These are phyloP conservation scores for Chaunax sp. DNA, from an alignment of 2,797 vertebrate species.

Conservation along the genomic window DNA sequence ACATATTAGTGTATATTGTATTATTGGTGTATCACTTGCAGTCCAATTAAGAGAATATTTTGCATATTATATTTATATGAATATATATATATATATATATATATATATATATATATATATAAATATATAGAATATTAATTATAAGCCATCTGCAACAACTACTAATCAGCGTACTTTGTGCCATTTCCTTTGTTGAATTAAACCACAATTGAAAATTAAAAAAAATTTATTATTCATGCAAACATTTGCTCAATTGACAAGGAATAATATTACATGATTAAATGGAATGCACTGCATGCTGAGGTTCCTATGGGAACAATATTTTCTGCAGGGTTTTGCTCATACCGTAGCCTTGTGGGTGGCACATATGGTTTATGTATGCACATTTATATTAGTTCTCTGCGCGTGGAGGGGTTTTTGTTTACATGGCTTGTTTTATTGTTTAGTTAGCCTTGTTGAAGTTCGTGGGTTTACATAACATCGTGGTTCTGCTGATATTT, in stretches of 20 bases:
- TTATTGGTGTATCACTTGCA: too few species aligned
- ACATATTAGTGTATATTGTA: not conserved
- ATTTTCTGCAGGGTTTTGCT: constrained; percentile 7
- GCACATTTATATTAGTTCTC: constrained; percentile 6
- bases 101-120: too few species aligned
- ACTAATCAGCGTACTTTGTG: constrained; percentile 12
- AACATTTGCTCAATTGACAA: constrained; percentile 43
- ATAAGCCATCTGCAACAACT: constrained; percentile 39
- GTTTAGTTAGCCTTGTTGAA: not conserved
- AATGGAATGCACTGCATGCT: constrained; percentile 25
- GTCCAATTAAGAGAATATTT: too few species aligned
- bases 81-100: too few species aligned
- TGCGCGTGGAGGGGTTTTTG: constrained; percentile 16
- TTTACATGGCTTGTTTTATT: constrained; percentile 6
- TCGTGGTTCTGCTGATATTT: constrained; percentile 27
- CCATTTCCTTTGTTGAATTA: constrained; percentile 27
- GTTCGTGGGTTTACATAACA: constrained; percentile 37
- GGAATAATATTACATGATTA: constrained; percentile 38
- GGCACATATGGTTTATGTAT: constrained; percentile 34
- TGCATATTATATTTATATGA: too few species aligned
- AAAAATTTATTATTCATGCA: constrained; percentile 34
- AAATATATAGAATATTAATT: constrained; percentile 29
- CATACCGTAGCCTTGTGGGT: constrained; percentile 31
- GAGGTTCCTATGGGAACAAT: constrained; percentile 30
- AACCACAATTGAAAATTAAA: constrained; percentile 22